Evolutionary conservation across 2,797 vertebrate species (phyloP), one percentile per base, ranked within the genome.

Genomic region (Limnodromus scolopaceus): DNA sequence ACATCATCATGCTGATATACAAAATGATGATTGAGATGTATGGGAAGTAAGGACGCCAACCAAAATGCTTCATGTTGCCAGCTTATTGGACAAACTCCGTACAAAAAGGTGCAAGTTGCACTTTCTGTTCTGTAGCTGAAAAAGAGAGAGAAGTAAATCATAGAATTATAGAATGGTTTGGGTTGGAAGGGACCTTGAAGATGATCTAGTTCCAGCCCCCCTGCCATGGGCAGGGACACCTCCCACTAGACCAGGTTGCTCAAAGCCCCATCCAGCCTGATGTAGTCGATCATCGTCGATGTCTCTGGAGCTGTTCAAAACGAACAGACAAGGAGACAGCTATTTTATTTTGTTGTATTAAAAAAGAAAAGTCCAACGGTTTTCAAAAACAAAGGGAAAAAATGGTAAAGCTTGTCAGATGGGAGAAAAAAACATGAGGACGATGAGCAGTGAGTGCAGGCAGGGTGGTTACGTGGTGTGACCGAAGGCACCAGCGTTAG

Each of bases 401-500:
- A 83, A 60, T 32, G 24, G 30, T 28, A 48, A 27, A 4, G 5
- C 12, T 72, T 1, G 0, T 77, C 24, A 41, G n/a, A 45, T n/a
- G 28, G n/a, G 10, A 17, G 13, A 36, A 66, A 49, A 9, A 48
- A 19, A 24, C 9, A 20, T 3, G 15, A 48, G 10, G 34, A n/a
- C 5, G 9, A 23, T 6, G 16, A 54, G 53, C n/a, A 80, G 16
- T 4, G 32, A 65, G 18, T 1, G 0, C 28, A 32, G 36, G 24
- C 51, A 63, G 46, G 43, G 43, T 0, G 1, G 10, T 38, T 75
- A 23, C 7, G 1, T 2, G 6, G 38, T 55, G 39, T 49, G 85
- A 74, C 14, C 2, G 3, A 84, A 93, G 34, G 36, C 48, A 48
- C 22, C 0, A 3, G 17, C 2, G 1, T 38, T 27, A 32, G 28